Base-by-base conservation (phyloP, 2,113 vertebrate species). In the Meleagris gallopavo region DNA sequence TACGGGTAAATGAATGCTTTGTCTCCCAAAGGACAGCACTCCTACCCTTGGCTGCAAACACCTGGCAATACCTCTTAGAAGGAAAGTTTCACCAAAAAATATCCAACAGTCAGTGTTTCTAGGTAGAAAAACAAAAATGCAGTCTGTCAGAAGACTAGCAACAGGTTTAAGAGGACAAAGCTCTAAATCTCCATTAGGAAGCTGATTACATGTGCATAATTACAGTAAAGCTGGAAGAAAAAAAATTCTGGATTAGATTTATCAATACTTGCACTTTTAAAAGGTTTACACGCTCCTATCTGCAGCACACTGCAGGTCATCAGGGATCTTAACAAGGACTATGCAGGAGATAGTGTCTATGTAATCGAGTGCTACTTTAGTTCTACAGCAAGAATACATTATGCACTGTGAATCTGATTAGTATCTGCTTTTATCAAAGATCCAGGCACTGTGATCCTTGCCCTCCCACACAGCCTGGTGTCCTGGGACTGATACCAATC, bases 41-140 rank as follows among this genome's bases (percentile, higher is more conserved):
- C 52, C 83, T 69, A 12, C 21, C 85, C 91, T 88, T 5, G 15
- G 57, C 10, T 87, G 71, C 58, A 82, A 95, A 95, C 91, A 97
- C 96, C 94, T 94, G 93, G 88, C 95, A 92, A 16, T 29, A 74
- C 36, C 75, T 91, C 72, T 77, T 41, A 61, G 67, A 94, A 64
- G 11, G 46, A 38, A 92, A 94, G 77, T 75, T 74, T 40, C 8
- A 55, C n/a, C 62, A 24, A 38, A 11, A 20, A 38, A 5, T 15
- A 70, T 74, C 18, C 19, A 5, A 34, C 4, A 1, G 45, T 43
- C 36, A 74, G 11, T 29, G 8, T 18, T 94, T 58, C 14, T 25
- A 62, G 10, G 58, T 38, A 32, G 57, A 83, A 83, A 89, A 76
- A n/a, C n/a, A n/a, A 10, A 89, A 80, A 9, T 0, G 1, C 2